Evolutionary conservation across 2,888 invertebrate species (phyloP).

Genomic region (Abscondita cerata): DNA sequence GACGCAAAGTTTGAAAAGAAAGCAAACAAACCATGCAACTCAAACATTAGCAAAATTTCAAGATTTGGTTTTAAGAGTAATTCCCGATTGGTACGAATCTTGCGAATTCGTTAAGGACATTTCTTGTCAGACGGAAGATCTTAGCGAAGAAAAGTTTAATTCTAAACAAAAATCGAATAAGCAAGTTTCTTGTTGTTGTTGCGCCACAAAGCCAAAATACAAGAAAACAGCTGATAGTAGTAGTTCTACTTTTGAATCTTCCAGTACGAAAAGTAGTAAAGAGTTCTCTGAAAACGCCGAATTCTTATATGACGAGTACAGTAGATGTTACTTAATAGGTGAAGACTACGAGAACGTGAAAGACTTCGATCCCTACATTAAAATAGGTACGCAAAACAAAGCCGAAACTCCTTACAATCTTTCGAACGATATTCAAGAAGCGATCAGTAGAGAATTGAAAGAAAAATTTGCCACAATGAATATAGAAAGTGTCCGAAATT

Average conservation of each 20-base stretch:
- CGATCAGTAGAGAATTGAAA: constrained; percentile 15
- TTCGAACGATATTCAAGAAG: not conserved
- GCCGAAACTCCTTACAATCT: not conserved
- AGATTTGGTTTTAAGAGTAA: constrained; percentile 13
- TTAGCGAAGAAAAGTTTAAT: not conserved
- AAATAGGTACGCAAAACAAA: too few relatives aligned
- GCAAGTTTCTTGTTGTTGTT: constrained; percentile 15
- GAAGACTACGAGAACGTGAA: not conserved
- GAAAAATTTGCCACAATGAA: constrained; percentile 12
- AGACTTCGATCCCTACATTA: constrained; percentile 2
- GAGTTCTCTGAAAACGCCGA: not conserved
- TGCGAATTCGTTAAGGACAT: constrained; percentile 16
- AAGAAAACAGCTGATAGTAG: not conserved
- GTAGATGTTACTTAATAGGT: constrained; percentile 3
- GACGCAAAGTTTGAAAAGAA: too few relatives aligned
- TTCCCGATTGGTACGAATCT: constrained; percentile 9
- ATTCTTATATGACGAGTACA: constrained; percentile 4
- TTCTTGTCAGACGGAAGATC: constrained; percentile 24
- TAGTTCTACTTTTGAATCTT: not conserved
- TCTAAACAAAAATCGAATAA: not conserved
- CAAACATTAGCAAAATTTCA: not conserved
- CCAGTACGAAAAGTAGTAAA: not conserved
- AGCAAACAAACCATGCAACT: constrained; percentile 4
- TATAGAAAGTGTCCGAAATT: not conserved
- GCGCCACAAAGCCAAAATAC: not conserved